Evolutionary conservation across 2,797 vertebrate genomes (phyloP).

Genomic region (Melanotaenia nigrans): DNA sequence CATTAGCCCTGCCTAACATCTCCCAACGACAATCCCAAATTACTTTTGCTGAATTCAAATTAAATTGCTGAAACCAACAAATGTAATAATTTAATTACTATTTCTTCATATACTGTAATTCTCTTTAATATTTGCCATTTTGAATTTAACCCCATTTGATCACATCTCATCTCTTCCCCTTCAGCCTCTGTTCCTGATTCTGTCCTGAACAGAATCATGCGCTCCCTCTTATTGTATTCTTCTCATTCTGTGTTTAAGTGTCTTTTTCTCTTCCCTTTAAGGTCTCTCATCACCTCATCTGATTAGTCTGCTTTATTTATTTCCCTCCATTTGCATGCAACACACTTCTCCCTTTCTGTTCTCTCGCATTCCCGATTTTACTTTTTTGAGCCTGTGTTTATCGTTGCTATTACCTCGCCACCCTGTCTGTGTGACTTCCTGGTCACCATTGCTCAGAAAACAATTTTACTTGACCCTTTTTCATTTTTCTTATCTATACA

Average conservation of each 20-base stretch:
- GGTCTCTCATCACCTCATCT: constrained; percentile 37
- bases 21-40: constrained; percentile 15
- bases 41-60: background rate
- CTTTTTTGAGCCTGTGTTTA: background rate
- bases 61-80: background rate
- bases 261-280: constrained; percentile 28
- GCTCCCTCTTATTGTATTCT: constrained; percentile 12
- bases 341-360: constrained; percentile 21
- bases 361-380: background rate
- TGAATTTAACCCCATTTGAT: background rate
- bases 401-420: constrained; percentile 34
- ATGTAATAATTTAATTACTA: background rate
- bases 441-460: constrained; percentile 25
- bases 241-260: constrained; percentile 23
- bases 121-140: background rate
- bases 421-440: constrained; percentile 47
- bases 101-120: background rate
- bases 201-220: constrained; percentile 29
- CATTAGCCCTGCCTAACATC: constrained; percentile 65
- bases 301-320: background rate
- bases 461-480: constrained; percentile 39
- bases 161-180: constrained; percentile 29
- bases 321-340: constrained; percentile 2
- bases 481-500: constrained; percentile 32
- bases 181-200: constrained; percentile 6